Percentiles rank a stretch among this genome's conserved stretches.
Evolutionary conservation across 2,888 invertebrate species (phyloP).

Genomic region (Drosophila neonasuta): DNA sequence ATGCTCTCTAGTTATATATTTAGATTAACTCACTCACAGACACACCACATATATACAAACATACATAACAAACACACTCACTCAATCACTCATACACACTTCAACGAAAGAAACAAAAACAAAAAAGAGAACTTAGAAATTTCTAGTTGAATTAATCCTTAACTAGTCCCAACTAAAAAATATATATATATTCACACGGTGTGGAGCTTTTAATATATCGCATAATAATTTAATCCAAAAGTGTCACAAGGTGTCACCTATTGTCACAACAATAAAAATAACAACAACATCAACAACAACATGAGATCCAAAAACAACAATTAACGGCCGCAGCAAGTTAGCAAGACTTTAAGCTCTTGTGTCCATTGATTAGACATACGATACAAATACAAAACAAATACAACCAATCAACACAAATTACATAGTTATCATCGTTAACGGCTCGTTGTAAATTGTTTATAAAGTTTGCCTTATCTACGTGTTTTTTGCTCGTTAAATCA

Average conservation of each 20-base stretch:
- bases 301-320: slow-evolving; percentile 4
- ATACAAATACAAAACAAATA: slow-evolving; percentile 12
- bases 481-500: slow-evolving; percentile 68
- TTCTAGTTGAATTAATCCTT: slow-evolving; percentile 74
- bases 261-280: slow-evolving; percentile 25
- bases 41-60: slow-evolving; percentile 39
- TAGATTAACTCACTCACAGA: slow-evolving; percentile 45
- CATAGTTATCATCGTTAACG: slow-evolving; percentile 43
- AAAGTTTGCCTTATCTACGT: slow-evolving; percentile 68
- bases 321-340: slow-evolving; percentile 17
- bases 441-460: slow-evolving; percentile 55
- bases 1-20: slow-evolving; percentile 66
- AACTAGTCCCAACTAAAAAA: slow-evolving; percentile 73
- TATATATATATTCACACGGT: slow-evolving; percentile 40
- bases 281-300: slow-evolving; percentile 10
- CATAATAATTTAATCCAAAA: slow-evolving; percentile 34
- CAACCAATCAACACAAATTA: slow-evolving; percentile 30
- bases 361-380: slow-evolving; percentile 24
- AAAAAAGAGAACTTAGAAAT: slow-evolving; percentile 55
- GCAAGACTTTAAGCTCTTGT: slow-evolving; percentile 22
- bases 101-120: slow-evolving; percentile 8
- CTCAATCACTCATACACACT: slow-evolving; percentile 33
- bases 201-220: slow-evolving; percentile 50
- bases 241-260: slow-evolving; percentile 59
- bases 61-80: slow-evolving; percentile 9